phyloP scores from a whole-genome alignment of 2,888 invertebrate genomes.

The Mycalesis mineus region DNA sequence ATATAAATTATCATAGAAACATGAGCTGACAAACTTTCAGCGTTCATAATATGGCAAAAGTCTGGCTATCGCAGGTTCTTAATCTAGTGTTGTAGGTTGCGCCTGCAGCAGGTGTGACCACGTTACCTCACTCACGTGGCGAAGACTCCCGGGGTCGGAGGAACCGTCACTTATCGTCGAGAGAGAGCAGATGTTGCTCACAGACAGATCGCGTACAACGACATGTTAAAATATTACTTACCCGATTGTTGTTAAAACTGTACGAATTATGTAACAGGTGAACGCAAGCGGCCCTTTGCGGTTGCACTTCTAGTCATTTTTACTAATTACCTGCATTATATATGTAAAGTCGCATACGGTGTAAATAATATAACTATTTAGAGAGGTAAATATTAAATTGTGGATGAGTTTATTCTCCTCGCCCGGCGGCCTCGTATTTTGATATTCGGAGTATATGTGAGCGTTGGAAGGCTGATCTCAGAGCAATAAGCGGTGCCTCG shows the following conservation, averaged over 20 bases:
- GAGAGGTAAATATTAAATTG: constrained; percentile 39
- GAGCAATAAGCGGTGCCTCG: constrained; percentile 60
- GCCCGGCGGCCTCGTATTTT: constrained; percentile 64
- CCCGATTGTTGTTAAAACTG: constrained; percentile 38
- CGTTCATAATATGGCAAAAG: too few relatives aligned
- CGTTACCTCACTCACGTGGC: too few relatives aligned
- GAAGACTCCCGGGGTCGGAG: too few relatives aligned
- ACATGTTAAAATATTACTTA: not conserved
- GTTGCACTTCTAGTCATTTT: constrained; percentile 38
- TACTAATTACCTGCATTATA: constrained; percentile 23
- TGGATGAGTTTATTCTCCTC: constrained; percentile 38
- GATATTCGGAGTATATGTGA: constrained; percentile 59
- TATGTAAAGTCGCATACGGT: constrained; percentile 27
- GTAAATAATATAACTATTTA: constrained; percentile 38
- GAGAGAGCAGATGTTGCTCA: too few relatives aligned
- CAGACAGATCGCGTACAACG: not conserved
- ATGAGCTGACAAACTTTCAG: too few relatives aligned
- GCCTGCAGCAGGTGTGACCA: too few relatives aligned
- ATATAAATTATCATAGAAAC: too few relatives aligned
- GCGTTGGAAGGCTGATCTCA: constrained; percentile 26
- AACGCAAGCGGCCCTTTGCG: constrained; percentile 40
- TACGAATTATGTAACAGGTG: constrained; percentile 70
- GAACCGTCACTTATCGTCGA: too few relatives aligned
- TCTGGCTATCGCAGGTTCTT: too few relatives aligned
- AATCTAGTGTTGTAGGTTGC: too few relatives aligned